Percentiles rank a stretch among this genome's conserved stretches.
phyloP scores from a whole-genome alignment of 2,888 invertebrate genomes.

The Polyommatus iphigenia region DNA sequence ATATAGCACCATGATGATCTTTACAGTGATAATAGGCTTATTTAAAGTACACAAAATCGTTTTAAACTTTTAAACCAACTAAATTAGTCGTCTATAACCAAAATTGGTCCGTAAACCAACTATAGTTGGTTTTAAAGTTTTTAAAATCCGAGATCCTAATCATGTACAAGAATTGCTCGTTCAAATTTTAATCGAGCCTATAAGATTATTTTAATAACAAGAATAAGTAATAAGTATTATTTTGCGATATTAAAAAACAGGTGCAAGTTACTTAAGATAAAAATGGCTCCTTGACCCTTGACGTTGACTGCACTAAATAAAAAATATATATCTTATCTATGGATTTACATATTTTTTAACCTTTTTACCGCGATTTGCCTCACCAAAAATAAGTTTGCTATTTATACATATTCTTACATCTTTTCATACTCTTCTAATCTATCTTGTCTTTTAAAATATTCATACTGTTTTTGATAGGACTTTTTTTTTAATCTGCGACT shows the following conservation, averaged over 20 bases:
- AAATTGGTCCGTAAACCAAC: neutral
- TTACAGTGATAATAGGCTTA: neutral
- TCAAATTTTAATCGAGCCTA: no score
- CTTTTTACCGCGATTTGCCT: neutral
- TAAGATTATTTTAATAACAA: neutral
- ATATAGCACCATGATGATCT: constrained; percentile 26
- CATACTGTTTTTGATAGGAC: neutral
- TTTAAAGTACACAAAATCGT: neutral
- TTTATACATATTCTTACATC: neutral
- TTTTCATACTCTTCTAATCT: no score
- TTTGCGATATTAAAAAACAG: neutral
- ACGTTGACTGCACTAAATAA: neutral
- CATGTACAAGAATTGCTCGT: no score
- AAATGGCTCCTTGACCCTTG: neutral
- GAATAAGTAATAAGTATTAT: no score
- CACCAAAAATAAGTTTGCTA: neutral
- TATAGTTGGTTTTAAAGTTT: no score
- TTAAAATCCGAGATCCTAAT: no score
- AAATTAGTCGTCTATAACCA: neutral
- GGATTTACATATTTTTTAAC: neutral
- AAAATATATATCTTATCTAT: neutral
- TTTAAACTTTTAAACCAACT: neutral
- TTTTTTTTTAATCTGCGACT: neutral
- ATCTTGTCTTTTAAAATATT: neutral
- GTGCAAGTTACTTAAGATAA: neutral